Percentiles rank a stretch among this genome's conserved stretches.
These are phyloP conservation scores for Trilocha varians DNA, from an alignment of 2,888 invertebrate genomes.

Conservation along the genomic window DNA sequence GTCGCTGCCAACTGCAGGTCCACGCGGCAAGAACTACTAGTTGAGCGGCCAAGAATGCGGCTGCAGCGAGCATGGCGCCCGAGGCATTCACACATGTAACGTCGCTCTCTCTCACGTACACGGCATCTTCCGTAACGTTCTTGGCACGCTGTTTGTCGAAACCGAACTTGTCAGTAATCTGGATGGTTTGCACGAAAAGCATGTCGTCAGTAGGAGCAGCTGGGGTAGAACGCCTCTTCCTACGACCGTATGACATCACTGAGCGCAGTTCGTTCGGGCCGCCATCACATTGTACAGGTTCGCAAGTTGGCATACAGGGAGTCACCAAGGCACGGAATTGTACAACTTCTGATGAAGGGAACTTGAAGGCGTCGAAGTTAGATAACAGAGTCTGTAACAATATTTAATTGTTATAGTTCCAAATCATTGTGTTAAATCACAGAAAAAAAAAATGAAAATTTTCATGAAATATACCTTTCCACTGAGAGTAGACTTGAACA, in stretches of 20 bases:
- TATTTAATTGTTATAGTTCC: conserved; percentile 6
- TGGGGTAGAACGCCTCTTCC: conserved; percentile 81
- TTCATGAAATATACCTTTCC: conserved; percentile 83
- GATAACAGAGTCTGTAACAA: conserved; percentile 83
- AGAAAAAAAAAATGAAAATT: too few species aligned
- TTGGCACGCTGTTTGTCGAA: conserved; percentile 81
- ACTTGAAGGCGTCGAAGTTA: conserved; percentile 96
- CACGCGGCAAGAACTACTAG: conserved; percentile 89
- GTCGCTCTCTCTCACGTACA: conserved; percentile 78
- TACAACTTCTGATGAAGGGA: conserved; percentile 94
- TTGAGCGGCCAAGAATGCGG: conserved; percentile 89
- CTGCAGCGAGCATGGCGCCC: conserved; percentile 88
- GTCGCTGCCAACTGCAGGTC: conserved; percentile 90
- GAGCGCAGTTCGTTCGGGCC: conserved; percentile 87
- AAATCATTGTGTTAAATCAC: too few species aligned
- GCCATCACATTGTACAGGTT: conserved; percentile 93
- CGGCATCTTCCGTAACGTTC: conserved; percentile 79
- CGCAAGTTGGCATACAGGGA: conserved; percentile 94
- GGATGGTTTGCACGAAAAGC: conserved; percentile 90
- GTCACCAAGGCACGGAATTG: conserved; percentile 97
- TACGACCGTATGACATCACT: conserved; percentile 86
- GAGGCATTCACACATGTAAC: conserved; percentile 82
- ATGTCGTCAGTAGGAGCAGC: conserved; percentile 80
- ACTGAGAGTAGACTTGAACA: conserved; percentile 85
- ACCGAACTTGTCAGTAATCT: conserved; percentile 93